Conservation (phyloP, 2,888 invertebrate species). For the Nephrotoma appendiculata region DNA sequence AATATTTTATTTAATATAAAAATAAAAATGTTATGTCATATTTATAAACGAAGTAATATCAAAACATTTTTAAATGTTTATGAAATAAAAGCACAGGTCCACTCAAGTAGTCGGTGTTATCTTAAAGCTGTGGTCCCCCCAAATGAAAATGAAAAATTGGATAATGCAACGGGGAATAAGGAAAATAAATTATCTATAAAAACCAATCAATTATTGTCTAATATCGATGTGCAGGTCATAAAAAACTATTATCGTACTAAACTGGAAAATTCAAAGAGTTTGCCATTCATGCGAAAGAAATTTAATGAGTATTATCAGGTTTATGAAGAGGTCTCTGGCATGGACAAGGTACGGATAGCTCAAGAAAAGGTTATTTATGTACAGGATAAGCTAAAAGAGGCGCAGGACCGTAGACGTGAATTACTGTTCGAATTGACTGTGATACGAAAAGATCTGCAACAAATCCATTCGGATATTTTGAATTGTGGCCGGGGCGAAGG, state of each 20-base stretch:
- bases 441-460: slow-evolving; percentile 2
- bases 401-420: not conserved
- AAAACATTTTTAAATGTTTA: not conserved
- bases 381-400: slow-evolving; percentile 1
- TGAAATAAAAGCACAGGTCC: not conserved
- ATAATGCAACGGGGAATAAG: not conserved
- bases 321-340: not conserved
- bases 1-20: not conserved
- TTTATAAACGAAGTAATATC: not conserved
- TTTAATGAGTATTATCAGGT: not conserved
- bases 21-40: not conserved
- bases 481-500: not conserved
- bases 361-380: slow-evolving; percentile 2
- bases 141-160: not conserved
- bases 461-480: not conserved
- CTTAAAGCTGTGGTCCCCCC: not conserved
- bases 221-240: not conserved
- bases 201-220: not conserved
- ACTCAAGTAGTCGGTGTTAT: not conserved
- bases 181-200: not conserved
- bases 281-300: not conserved
- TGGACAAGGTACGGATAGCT: slow-evolving; percentile 1
- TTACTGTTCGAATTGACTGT: not conserved
- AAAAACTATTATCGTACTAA: not conserved
- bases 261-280: not conserved